Conservation (phyloP, 2,113 vertebrate genomes). For the Rhynchopsitta pachyrhyncha region DNA sequence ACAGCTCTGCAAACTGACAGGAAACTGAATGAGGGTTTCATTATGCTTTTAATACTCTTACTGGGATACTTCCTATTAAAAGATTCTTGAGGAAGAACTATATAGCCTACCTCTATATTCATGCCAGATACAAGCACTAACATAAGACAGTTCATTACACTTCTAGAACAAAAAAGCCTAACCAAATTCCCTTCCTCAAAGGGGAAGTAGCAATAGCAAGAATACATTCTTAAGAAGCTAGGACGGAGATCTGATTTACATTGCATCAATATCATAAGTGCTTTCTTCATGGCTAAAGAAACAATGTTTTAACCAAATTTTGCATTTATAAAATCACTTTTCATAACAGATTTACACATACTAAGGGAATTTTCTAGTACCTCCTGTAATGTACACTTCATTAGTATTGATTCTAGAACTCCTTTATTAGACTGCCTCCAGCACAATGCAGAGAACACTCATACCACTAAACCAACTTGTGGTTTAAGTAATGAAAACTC, state of each 20-base stretch:
- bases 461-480: fast-evolving
- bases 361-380: background rate
- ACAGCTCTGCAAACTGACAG: slow-evolving; percentile 70
- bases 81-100: slow-evolving; percentile 49
- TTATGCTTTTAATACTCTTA: slow-evolving; percentile 74
- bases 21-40: slow-evolving; percentile 71
- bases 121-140: background rate
- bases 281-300: background rate
- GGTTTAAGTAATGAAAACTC: background rate
- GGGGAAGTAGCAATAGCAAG: background rate
- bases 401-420: background rate
- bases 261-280: background rate
- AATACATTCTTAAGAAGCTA: background rate
- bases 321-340: background rate
- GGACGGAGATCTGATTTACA: background rate
- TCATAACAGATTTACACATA: background rate
- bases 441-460: background rate
- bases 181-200: background rate
- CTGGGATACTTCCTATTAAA: slow-evolving; percentile 68
- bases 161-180: background rate
- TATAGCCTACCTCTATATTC: background rate
- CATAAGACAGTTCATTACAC: background rate
- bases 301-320: background rate
- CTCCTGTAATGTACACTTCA: background rate
- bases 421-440: background rate